Percentiles rank a stretch among this genome's conserved stretches.
These are phyloP conservation scores for Rousettus leschenaultii DNA, from an alignment of 2,113 vertebrate genomes.

Conservation along the genomic window DNA sequence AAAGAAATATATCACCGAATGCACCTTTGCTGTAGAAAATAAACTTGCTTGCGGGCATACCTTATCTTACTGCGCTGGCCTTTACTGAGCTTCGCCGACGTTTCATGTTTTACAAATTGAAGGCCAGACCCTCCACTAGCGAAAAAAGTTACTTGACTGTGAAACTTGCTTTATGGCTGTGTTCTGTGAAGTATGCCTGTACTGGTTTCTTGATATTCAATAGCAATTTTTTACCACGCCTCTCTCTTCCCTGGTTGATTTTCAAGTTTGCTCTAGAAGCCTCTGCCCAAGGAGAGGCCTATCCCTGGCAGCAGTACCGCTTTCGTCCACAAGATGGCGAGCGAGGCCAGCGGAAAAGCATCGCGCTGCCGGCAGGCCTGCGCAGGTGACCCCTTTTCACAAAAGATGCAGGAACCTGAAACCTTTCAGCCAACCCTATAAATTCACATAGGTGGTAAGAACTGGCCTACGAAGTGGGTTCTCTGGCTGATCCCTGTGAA, in stretches of 20 bases:
- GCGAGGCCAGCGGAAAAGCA: constrained; percentile 55
- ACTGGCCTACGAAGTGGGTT: constrained; percentile 58
- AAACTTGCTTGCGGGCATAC: not conserved
- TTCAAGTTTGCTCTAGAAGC: not conserved
- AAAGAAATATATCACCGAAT: not conserved
- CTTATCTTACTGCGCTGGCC: no score
- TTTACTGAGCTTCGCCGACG: no score
- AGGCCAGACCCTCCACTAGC: not conserved
- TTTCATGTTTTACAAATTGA: not conserved
- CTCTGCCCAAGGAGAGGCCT: rapidly evolving
- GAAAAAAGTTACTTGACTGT: not conserved
- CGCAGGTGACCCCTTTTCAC: not conserved
- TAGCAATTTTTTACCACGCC: not conserved
- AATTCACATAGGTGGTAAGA: constrained; percentile 8
- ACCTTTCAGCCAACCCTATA: constrained; percentile 64
- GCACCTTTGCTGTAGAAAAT: not conserved
- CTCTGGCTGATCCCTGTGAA: constrained; percentile 50
- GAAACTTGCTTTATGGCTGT: not conserved
- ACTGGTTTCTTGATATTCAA: not conserved
- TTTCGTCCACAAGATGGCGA: constrained; percentile 76
- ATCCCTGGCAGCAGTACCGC: not conserved
- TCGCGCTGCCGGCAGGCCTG: rapidly evolving
- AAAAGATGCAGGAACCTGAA: not conserved
- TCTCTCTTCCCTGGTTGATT: not conserved
- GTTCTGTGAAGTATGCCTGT: not conserved